Evolutionary conservation across 2,888 invertebrate genomes (phyloP).

Genomic region (Chirona hameri): DNA sequence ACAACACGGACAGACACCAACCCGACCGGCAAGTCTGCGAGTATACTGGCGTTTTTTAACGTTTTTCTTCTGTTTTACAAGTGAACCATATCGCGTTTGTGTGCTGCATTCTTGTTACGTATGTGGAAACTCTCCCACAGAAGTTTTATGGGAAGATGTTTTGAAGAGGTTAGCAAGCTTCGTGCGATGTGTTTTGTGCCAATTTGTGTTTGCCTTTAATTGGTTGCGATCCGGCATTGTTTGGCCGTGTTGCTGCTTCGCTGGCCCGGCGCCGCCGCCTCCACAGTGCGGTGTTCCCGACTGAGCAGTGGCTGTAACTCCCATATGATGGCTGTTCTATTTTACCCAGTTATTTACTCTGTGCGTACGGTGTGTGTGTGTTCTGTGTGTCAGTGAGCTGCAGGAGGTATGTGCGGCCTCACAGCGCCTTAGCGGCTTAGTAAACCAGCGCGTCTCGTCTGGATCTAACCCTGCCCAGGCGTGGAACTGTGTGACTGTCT

Average conservation of each 20-base stretch:
- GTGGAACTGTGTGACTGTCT: neutral
- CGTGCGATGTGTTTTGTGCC: neutral
- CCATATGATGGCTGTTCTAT: neutral
- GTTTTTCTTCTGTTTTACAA: neutral
- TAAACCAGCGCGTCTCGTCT: neutral
- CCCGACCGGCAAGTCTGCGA: neutral
- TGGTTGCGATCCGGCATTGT: neutral
- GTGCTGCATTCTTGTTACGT: neutral
- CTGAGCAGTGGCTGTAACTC: neutral
- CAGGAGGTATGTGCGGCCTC: neutral
- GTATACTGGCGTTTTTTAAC: neutral
- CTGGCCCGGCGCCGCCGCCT: neutral
- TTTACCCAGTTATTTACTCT: neutral
- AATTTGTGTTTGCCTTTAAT: neutral
- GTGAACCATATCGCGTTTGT: neutral
- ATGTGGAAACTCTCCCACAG: neutral
- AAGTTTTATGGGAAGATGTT: neutral
- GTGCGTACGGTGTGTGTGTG: neutral
- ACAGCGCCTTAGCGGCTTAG: neutral
- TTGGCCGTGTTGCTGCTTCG: neutral
- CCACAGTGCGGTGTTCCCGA: neutral
- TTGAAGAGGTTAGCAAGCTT: neutral
- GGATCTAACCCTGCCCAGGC: neutral
- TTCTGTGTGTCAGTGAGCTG: neutral
- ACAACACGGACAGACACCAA: neutral